Base-by-base conservation (phyloP, 2,888 invertebrate genomes). In the Antheraea assamensis region DNA sequence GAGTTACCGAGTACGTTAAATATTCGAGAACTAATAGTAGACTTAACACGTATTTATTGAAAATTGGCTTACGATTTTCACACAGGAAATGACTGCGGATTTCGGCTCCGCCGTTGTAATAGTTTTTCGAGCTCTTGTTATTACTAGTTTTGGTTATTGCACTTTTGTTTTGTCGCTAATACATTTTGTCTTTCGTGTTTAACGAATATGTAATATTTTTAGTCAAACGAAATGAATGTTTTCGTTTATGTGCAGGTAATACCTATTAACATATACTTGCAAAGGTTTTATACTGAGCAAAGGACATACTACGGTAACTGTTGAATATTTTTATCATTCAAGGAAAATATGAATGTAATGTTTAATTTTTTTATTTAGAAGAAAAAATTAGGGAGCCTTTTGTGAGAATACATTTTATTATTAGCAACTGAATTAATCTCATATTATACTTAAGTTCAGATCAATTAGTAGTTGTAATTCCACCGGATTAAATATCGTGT, bases 71-170 rank as follows among this genome's bases (percentile, higher is more conserved):
- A 24, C 24, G 24, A 58, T 58, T 24, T 58, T 24, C 58, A 64
- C 61, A 30, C 61, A 82, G 75, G 79, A 80, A 83, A 82, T 82
- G 81, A 77, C 79, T 80, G 77, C 79, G 82, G 84, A 85, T 83
- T 30, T 64, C 27, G 30, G 30, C 61, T 85, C 82, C 78, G 77
- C 77, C 78, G 76, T 76, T 79, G 84, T 84, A 83, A 87, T 84
- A 81, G 85, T 84, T 83, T 85, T 84, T 80, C 82, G 83, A 85
- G 84, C 83, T 80, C 79, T 79, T 83, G 80, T 82, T 83, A 84
- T 85, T 84, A 83, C 80, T 71, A 74, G 81, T 85, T 86, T 84
- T 81, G 81, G 61, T 82, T 75, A 83, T 83, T 82, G 79, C 81
- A 79, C 78, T 80, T 78, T 82, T 78, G 76, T 80, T 82, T 82